phyloP scores from a whole-genome alignment of 2,888 invertebrate genomes.

The Lissocephala sabroskyi region DNA sequence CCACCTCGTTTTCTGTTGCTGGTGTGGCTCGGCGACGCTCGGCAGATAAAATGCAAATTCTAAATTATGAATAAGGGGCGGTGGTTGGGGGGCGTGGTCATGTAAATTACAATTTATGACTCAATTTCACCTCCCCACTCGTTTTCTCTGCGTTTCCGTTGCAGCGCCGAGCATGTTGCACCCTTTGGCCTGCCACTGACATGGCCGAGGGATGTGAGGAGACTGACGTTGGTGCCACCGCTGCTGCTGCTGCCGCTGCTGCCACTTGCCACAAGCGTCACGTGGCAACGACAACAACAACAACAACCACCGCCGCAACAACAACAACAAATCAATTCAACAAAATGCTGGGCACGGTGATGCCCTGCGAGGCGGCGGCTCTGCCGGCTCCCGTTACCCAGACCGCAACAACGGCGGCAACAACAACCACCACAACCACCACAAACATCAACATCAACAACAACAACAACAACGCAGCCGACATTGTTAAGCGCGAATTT shows the following conservation, averaged over 20 bases:
- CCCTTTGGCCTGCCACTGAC: constrained; percentile 75
- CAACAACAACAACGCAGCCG: constrained; percentile 30
- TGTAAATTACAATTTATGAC: constrained; percentile 26
- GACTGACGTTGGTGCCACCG: constrained; percentile 69
- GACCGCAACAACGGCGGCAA: constrained; percentile 42
- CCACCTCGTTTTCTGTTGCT: no score
- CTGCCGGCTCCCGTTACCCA: constrained; percentile 71
- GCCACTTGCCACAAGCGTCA: constrained; percentile 21
- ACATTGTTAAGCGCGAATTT: constrained; percentile 70
- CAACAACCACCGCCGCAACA: no score
- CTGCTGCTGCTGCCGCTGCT: constrained; percentile 51
- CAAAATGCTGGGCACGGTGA: constrained; percentile 71
- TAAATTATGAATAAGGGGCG: constrained; percentile 49
- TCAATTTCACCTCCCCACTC: no score
- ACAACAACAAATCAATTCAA: constrained; percentile 25
- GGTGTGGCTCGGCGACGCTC: constrained; percentile 57
- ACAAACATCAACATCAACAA: constrained; percentile 19
- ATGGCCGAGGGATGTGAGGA: constrained; percentile 82
- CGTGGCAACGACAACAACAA: not conserved
- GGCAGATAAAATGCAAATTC: constrained; percentile 61
- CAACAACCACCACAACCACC: constrained; percentile 25
- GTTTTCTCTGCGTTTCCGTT: constrained; percentile 72
- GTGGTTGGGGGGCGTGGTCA: constrained; percentile 17
- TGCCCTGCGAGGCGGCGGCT: constrained; percentile 72
- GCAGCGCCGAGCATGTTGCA: constrained; percentile 68